Base-by-base conservation (phyloP, 2,888 invertebrate genomes). In the Eristalis arbustorum region DNA sequence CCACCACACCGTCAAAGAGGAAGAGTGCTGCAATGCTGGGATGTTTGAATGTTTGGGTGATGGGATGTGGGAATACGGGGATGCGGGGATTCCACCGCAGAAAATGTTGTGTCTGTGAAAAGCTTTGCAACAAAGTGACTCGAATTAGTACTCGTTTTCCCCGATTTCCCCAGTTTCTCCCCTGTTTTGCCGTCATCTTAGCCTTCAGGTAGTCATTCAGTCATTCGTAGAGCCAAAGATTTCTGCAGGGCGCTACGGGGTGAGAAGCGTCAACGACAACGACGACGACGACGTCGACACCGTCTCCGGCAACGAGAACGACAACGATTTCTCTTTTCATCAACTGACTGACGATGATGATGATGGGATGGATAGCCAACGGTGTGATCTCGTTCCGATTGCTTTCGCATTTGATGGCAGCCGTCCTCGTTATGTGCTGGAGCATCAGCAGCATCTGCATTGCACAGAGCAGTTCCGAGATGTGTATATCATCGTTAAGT, bases 91-190 rank as follows among this genome's bases (percentile, higher is more conserved):
- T 63, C 75, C 63, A 75, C 78, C 83, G 37, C 83, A 78, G 71
- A 71, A 87, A 87, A 75, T 81, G 81, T 77, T 81, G 67, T 61
- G 23, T 73, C 81, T 76, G 81, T 71, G 83, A 73, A 83, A 82
- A 79, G 78, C 78, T 87, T 83, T 63, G 72, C 83, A 79, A 87
- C 87, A 87, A 87, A 87, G 83, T 87, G 87, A 83, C 87, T 87
- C 49, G 67, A 83, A 87, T 87, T 87, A 79, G 83, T 83, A 71
- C 71, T 79, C 68, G 63, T 79, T 83, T 78, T 78, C 34, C 73
- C 23, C 28, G 23, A 56, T 34, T 74, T 71, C 59, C n/a, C 64
- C 42, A 42, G 40, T 56, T 28, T 42, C 49, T 63, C 31, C 56
- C n/a, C 37, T 56, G 64, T 31, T 56, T 23, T 82, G 42, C 59